Base-by-base conservation (phyloP, 2,888 invertebrate genomes). In the Acanthosepion pharaonis region DNA sequence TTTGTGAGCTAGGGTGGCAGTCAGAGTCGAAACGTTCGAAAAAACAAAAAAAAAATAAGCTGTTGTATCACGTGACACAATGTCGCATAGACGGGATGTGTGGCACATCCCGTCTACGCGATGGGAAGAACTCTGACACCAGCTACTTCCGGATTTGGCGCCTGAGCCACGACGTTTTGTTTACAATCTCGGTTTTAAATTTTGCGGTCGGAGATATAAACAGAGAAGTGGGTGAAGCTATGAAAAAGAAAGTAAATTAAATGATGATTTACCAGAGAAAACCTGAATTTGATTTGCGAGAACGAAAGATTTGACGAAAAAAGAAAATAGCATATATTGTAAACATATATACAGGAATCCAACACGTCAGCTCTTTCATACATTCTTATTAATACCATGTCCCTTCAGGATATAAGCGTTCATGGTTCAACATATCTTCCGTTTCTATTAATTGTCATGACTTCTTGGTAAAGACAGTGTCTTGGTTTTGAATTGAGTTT, bases 141-240 rank as follows among this genome's bases (percentile, higher is more conserved):
- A 23, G 15, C 78, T 11, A 78, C 78, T n/a, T 78, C 78, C 78
- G 78, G 78, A n/a, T 33, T 78, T 78, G 78, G 78, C 78, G 78
- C 78, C 78, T 33, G 8, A 33, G n/a, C n/a, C 78, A 78, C 2
- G n/a, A 33, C 78, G 78, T 78, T 78, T 78, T 78, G 78, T 78
- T 78, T 78, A 78, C 78, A 78, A 33, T n/a, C 33, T 78, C 78
- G 78, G 78, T n/a, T 78, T 78, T n/a, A 33, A 33, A 33, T n/a
- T 78, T 78, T 78, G 78, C n/a, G n/a, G n/a, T 78, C 78, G 78
- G 78, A 78, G 33, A 78, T n/a, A 78, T 78, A 78, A 78, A 78
- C 42, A 42, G 33, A 20, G 5, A 20, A 11, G 15, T n/a, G n/a
- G 11, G 6, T 33, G n/a, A n/a, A 5, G 78, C 9, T n/a, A 18